Percentiles rank a stretch among this genome's conserved stretches.
These are phyloP conservation scores for Drosophila prolongata DNA, from an alignment of 2,888 invertebrate genomes.

Conservation along the genomic window DNA sequence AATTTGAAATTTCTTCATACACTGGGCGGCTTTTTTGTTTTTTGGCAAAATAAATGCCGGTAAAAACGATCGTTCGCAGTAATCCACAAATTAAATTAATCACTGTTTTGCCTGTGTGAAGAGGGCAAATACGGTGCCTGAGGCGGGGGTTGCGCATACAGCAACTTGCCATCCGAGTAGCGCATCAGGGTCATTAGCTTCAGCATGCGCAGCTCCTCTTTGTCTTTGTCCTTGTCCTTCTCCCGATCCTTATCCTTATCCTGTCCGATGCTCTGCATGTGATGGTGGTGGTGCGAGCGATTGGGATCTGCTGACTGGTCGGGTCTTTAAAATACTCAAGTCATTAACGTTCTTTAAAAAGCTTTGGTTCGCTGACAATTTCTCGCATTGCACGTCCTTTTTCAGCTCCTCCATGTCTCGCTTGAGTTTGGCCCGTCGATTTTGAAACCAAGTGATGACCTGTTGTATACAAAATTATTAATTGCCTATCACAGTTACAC, in stretches of 20 bases:
- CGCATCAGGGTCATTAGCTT: slow-evolving; percentile 84
- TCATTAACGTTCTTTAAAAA: slow-evolving; percentile 96
- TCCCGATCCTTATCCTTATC: slow-evolving; percentile 39
- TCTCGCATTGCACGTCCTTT: slow-evolving; percentile 97
- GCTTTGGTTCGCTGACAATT: slow-evolving; percentile 93
- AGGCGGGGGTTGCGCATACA: slow-evolving; percentile 47
- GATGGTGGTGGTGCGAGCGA: slow-evolving; percentile 51
- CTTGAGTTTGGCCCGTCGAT: slow-evolving; percentile 96
- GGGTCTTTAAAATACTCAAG: slow-evolving; percentile 95
- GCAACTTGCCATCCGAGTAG: slow-evolving; percentile 76
- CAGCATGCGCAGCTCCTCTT: slow-evolving; percentile 83
- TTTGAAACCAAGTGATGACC: slow-evolving; percentile 99
- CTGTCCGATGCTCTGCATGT: slow-evolving; percentile 33
- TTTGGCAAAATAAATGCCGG: slow-evolving; percentile 60
- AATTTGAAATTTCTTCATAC: slow-evolving; percentile 10
- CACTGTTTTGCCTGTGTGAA: slow-evolving; percentile 22
- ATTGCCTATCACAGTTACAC: neutral
- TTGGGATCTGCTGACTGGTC: slow-evolving; percentile 87
- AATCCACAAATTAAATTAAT: slow-evolving; percentile 65
- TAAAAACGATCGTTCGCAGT: slow-evolving; percentile 19
- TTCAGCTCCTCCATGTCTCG: slow-evolving; percentile 98
- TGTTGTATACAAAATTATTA: slow-evolving; percentile 37
- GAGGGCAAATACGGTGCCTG: slow-evolving; percentile 13
- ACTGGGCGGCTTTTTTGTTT: slow-evolving; percentile 16
- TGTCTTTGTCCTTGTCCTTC: slow-evolving; percentile 74